These are phyloP conservation scores for Gallirallus australis DNA, from an alignment of 2,797 vertebrate genomes.

Conservation along the genomic window DNA sequence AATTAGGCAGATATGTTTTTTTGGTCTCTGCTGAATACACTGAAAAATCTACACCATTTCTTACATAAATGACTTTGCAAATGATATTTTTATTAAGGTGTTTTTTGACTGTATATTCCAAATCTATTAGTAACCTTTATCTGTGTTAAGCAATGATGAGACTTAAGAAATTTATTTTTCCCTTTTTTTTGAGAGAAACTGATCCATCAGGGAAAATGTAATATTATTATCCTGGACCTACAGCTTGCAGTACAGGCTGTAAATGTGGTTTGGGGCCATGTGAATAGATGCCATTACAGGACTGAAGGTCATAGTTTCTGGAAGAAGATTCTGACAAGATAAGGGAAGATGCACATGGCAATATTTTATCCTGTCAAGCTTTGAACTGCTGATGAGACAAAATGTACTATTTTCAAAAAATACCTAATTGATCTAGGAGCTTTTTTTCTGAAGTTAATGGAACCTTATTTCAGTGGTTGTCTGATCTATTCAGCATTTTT, in stretches of 20 bases:
- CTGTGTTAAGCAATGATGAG: background rate
- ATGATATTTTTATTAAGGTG: background rate
- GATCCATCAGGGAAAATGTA: background rate
- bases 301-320: background rate
- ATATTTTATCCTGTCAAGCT: slow-evolving; percentile 21
- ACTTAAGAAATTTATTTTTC: background rate
- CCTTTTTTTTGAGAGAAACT: background rate
- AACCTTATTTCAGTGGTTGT: background rate
- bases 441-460: background rate
- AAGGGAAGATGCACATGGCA: background rate
- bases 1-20: background rate
- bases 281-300: background rate
- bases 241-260: background rate
- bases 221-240: background rate
- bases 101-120: background rate
- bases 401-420: background rate
- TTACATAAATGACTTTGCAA: background rate
- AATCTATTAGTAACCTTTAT: background rate
- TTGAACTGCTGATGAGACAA: background rate
- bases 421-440: background rate
- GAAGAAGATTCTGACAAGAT: slow-evolving; percentile 15
- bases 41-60: background rate
- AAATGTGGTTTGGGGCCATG: background rate
- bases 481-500: background rate
- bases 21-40: background rate